Evolutionary conservation across 2,113 vertebrate genomes (phyloP).

Genomic region (chimpanzee (Pan troglodytes)): NHGRI_mPanTro3-v2.1_pri NC_072418.2:21205001-21205500

Average conservation of each 20-base stretch:
- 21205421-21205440: too few relatives aligned
- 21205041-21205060: too few relatives aligned
- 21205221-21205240: not conserved
- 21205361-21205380: too few relatives aligned
- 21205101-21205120: not conserved
- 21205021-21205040: too few relatives aligned
- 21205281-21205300: too few relatives aligned
- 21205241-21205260: not conserved
- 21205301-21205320: not conserved
- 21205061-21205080: not conserved
- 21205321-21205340: not conserved
- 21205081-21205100: not conserved
- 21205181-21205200: not conserved
- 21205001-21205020: too few relatives aligned
- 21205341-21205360: not conserved
- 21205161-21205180: not conserved
- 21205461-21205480: too few relatives aligned
- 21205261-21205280: too few relatives aligned
- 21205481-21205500: too few relatives aligned
- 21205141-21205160: not conserved
- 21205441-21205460: too few relatives aligned
- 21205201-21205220: fast-evolving
- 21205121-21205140: not conserved
- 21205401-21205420: too few relatives aligned
- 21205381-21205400: too few relatives aligned